Evolutionary conservation across 2,888 invertebrate species (phyloP).

Genomic region (Dasypogon diadema): DNA sequence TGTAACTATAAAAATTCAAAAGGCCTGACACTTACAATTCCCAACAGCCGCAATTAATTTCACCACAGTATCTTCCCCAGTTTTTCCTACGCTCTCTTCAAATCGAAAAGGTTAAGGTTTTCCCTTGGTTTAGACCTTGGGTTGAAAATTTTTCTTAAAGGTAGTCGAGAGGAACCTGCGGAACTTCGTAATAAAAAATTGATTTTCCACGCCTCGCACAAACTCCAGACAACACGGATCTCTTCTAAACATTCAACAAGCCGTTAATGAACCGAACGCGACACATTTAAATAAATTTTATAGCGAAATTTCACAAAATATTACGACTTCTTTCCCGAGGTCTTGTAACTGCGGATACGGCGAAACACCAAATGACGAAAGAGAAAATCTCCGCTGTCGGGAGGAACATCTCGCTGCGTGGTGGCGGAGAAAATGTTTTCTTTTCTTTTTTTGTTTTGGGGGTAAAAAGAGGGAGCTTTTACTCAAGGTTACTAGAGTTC

Average conservation of each 20-base stretch:
- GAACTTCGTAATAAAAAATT: not conserved
- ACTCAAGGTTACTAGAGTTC: constrained; percentile 53
- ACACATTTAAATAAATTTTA: too few species aligned
- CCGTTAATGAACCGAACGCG: too few species aligned
- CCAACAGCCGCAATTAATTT: not conserved
- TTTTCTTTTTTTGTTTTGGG: not conserved
- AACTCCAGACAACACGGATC: too few species aligned
- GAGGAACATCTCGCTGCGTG: constrained; percentile 1
- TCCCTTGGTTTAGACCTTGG: too few species aligned
- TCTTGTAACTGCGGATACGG: not conserved
- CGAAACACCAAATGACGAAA: not conserved
- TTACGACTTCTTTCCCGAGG: too few species aligned
- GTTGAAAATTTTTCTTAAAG: too few species aligned
- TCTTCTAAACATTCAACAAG: too few species aligned
- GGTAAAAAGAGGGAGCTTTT: constrained; percentile 29
- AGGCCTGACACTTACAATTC: not conserved
- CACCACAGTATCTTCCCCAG: not conserved
- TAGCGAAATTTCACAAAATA: too few species aligned
- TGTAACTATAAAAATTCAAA: too few species aligned
- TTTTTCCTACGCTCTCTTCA: not conserved
- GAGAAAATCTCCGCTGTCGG: not conserved
- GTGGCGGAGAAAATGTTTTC: constrained; percentile 4
- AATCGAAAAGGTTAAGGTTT: too few species aligned
- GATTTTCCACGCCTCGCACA: not conserved
- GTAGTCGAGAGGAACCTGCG: too few species aligned